Percentiles rank a stretch among this genome's conserved stretches.
These are phyloP conservation scores for Pluvianellus socialis DNA, from an alignment of 2,113 vertebrate genomes.

Conservation along the genomic window DNA sequence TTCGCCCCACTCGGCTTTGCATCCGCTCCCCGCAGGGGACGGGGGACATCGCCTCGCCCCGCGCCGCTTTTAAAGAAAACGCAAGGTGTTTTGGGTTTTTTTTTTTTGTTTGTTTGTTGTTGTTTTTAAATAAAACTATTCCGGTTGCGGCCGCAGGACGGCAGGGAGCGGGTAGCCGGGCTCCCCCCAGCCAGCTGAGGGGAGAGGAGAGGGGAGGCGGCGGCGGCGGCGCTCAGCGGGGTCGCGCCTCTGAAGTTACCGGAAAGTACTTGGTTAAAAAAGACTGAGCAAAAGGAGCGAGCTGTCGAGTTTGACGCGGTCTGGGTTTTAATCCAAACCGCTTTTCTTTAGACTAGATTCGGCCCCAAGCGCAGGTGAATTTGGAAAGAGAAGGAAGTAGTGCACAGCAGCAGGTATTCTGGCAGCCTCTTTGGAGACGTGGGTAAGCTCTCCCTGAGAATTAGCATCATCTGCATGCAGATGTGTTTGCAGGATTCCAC, in stretches of 20 bases:
- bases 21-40: background rate
- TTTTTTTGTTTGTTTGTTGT: no score
- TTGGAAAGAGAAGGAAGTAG: no score
- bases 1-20: rapidly evolving
- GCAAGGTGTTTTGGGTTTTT: no score
- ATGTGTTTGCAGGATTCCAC: background rate
- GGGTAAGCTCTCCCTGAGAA: background rate
- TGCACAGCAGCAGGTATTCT: background rate
- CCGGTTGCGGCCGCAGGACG: background rate
- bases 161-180: background rate
- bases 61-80: background rate
- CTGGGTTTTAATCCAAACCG: background rate
- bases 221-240: rapidly evolving
- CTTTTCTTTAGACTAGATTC: background rate
- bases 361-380: background rate
- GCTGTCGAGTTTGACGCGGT: background rate
- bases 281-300: background rate
- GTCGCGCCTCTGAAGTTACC: background rate
- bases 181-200: background rate
- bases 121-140: background rate
- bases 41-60: no score
- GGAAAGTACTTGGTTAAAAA: rapidly evolving
- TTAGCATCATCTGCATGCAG: rapidly evolving
- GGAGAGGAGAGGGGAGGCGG: no score
- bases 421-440: background rate